Conservation (phyloP, 2,797 vertebrate species). For the Astyanax mexicanus region DNA sequence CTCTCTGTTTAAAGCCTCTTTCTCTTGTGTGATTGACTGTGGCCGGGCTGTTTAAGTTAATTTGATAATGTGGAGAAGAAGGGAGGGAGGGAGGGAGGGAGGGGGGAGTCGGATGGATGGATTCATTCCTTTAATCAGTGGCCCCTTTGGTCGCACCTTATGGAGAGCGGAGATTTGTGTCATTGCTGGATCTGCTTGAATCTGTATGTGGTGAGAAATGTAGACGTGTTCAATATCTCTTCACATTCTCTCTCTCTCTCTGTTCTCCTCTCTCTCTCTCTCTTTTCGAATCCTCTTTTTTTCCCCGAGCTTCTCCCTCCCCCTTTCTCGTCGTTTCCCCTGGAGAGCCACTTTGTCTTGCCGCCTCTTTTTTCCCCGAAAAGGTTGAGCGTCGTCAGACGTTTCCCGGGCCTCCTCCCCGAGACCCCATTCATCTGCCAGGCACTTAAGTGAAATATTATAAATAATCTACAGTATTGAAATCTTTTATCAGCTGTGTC, state of each 20-base stretch:
- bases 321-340: not conserved
- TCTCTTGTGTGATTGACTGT: not conserved
- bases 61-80: not conserved
- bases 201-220: conserved; percentile 35
- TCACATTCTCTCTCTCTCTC: not conserved
- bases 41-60: not conserved
- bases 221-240: conserved; percentile 32
- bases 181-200: conserved; percentile 7
- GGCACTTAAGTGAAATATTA: conserved; percentile 88
- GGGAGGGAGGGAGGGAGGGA: not conserved
- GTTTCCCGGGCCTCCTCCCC: conserved; percentile 71
- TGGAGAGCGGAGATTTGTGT: conserved; percentile 23
- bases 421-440: conserved; percentile 78
- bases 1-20: not conserved
- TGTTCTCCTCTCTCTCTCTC: not conserved
- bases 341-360: not conserved
- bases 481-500: conserved; percentile 95
- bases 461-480: conserved; percentile 90
- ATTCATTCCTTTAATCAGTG: conserved; percentile 26
- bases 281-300: conserved; percentile 5
- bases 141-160: not conserved
- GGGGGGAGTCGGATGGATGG: conserved; percentile 8
- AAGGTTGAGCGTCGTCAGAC: conserved; percentile 57
- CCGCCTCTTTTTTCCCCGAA: conserved; percentile 30
- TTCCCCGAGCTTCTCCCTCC: not conserved